Evolutionary conservation across 1,140 invertebrate genomes (phyloP).

Genomic region (Macrocentrus cingulum): DNA sequence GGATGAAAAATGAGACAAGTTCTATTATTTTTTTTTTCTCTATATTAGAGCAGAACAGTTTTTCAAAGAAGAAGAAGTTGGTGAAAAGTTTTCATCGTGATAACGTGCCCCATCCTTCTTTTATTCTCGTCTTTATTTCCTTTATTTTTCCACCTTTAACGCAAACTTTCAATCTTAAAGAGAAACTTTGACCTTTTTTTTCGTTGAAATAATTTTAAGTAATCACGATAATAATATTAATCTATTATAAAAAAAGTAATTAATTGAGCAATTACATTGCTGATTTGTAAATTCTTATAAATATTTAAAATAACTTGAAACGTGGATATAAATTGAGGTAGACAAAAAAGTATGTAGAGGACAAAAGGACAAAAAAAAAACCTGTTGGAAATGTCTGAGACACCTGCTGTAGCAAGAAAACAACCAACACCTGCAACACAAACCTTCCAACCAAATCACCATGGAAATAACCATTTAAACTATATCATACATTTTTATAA

Average conservation of each 20-base stretch:
- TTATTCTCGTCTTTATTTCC: no score
- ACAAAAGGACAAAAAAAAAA: conserved; percentile 9
- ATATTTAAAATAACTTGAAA: no score
- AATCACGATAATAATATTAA: no score
- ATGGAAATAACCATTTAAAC: no score
- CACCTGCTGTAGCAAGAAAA: conserved; percentile 19
- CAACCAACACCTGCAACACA: conserved; percentile 20
- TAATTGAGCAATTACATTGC: no score
- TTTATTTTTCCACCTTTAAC: no score
- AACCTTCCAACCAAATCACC: conserved; percentile 13
- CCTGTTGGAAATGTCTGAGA: conserved; percentile 12
- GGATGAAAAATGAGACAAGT: conserved; percentile 23
- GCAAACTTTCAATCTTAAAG: conserved; percentile 21
- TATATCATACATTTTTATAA: no score
- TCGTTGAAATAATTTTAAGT: background rate
- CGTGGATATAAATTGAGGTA: background rate
- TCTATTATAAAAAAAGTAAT: no score
- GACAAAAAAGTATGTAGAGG: background rate
- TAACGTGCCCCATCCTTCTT: conserved; percentile 7
- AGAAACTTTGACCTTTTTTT: background rate
- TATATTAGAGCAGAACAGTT: no score
- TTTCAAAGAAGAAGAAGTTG: conserved; percentile 15
- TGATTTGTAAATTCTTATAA: no score
- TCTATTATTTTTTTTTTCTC: conserved; percentile 1
- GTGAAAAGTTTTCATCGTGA: conserved; percentile 18